phyloP scores from a whole-genome alignment of 2,888 invertebrate genomes.

The Philonicus albiceps region DNA sequence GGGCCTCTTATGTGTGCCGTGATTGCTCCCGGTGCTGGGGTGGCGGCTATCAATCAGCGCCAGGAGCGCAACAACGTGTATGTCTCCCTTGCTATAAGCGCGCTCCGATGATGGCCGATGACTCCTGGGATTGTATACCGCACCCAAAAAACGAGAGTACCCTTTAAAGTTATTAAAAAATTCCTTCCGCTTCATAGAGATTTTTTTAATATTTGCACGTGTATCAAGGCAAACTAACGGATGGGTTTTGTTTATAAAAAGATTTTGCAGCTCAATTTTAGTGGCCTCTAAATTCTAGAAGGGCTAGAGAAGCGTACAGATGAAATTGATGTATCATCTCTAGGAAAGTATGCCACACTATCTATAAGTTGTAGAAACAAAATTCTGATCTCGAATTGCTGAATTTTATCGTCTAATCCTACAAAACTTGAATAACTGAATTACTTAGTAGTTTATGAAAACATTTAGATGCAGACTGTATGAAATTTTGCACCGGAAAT shows the following conservation, averaged over 20 bases:
- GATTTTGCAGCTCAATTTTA: not conserved
- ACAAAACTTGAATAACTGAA: too few species aligned
- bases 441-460: too few species aligned
- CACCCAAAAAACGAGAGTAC: not conserved
- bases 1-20: not conserved
- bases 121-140: not conserved
- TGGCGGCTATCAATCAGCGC: conserved; percentile 25
- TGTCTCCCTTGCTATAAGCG: not conserved
- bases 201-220: not conserved
- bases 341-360: too few species aligned
- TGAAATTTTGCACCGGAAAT: too few species aligned
- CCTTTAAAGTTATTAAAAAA: not conserved
- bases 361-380: too few species aligned
- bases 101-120: conserved; percentile 5
- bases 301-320: not conserved
- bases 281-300: not conserved
- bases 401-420: too few species aligned
- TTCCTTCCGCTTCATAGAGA: not conserved
- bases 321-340: too few species aligned
- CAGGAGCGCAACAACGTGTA: conserved; percentile 23
- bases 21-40: not conserved
- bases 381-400: too few species aligned
- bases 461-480: too few species aligned
- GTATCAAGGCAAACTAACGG: not conserved
- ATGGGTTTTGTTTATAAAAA: not conserved